Evolutionary conservation across 2,113 vertebrate species (phyloP).

Genomic region (Anguilla rostrata): DNA sequence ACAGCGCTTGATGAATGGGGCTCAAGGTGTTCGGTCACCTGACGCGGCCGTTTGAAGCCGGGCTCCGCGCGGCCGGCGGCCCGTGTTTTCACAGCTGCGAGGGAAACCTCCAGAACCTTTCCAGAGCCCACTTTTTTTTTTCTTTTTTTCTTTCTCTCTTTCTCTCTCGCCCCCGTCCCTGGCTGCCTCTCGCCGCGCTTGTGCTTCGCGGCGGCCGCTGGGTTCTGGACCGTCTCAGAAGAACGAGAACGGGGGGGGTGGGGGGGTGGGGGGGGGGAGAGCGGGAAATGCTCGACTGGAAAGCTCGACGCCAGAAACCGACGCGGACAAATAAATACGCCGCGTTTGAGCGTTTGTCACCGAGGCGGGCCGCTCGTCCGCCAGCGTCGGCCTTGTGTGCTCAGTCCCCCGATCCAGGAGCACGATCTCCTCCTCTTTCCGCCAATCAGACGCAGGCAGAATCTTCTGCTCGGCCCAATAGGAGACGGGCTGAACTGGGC

Average conservation of each 20-base stretch:
- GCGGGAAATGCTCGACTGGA: constrained; percentile 80
- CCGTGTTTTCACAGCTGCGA: constrained; percentile 85
- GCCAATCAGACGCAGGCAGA: background rate
- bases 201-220: constrained; percentile 75
- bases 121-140: constrained; percentile 44
- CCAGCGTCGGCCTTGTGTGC: constrained; percentile 46
- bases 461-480: background rate
- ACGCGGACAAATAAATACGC: constrained; percentile 82
- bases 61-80: constrained; percentile 77
- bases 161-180: constrained; percentile 36
- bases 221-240: constrained; percentile 81
- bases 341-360: constrained; percentile 78
- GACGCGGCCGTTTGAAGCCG: constrained; percentile 84
- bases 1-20: constrained; percentile 90
- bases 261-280: constrained; percentile 54
- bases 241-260: constrained; percentile 48
- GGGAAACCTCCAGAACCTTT: constrained; percentile 75
- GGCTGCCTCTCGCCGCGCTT: background rate
- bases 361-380: constrained; percentile 79
- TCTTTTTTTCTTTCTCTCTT: constrained; percentile 49
- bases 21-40: constrained; percentile 93
- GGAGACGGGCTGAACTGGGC: background rate
- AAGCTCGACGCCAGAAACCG: constrained; percentile 76
- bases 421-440: background rate
- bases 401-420: background rate